Percentiles rank a stretch among this genome's conserved stretches.
These are phyloP conservation scores for Idaea dimidiata DNA, from an alignment of 2,888 invertebrate species.

Conservation along the genomic window DNA sequence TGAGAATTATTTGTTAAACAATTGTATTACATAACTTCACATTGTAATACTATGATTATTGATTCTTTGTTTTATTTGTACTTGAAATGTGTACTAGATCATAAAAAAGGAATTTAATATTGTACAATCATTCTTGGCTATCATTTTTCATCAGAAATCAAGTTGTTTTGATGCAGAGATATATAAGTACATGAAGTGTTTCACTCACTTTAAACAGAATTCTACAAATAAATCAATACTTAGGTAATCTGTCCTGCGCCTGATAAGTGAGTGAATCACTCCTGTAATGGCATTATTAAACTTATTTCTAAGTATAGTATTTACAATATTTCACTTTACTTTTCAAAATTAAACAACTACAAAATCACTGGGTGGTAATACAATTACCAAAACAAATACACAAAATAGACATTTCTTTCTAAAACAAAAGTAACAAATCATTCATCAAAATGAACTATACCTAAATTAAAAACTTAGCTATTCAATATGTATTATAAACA, in stretches of 20 bases:
- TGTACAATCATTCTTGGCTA: background rate
- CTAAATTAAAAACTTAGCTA: conserved; percentile 65
- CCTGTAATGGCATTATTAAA: conserved; percentile 20
- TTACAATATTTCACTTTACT: conserved; percentile 21
- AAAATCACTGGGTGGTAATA: conserved; percentile 31
- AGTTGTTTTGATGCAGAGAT: background rate
- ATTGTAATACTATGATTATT: background rate
- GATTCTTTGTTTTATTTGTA: background rate
- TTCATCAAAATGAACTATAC: conserved; percentile 32
- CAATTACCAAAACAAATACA: conserved; percentile 42
- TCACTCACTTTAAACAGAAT: background rate
- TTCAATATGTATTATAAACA: conserved; percentile 47
- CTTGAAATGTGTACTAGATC: background rate
- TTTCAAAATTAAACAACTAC: conserved; percentile 25
- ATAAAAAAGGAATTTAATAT: background rate
- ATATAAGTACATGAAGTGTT: background rate
- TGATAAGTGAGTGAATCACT: conserved; percentile 16
- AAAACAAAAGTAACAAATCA: conserved; percentile 70
- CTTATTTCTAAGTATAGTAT: conserved; percentile 17
- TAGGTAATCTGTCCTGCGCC: conserved; percentile 2
- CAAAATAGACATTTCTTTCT: conserved; percentile 67
- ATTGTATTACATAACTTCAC: background rate
- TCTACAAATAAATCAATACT: background rate
- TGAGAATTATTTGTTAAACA: background rate
- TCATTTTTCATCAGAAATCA: background rate